Conservation (phyloP, 2,797 vertebrate genomes). For the Muscicapa striata region DNA sequence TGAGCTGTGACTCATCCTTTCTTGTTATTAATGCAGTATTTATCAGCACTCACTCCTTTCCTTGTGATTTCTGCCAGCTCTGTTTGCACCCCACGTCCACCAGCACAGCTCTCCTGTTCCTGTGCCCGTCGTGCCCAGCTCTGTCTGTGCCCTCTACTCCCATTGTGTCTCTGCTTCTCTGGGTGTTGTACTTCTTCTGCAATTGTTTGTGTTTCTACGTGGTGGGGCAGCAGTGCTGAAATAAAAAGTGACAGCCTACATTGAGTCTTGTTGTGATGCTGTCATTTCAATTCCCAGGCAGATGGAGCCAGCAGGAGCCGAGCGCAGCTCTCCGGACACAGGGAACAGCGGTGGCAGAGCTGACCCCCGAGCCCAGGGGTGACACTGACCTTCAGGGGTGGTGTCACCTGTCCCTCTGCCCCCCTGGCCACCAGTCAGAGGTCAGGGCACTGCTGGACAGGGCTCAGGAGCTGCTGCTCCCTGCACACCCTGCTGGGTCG, state of each 20-base stretch:
- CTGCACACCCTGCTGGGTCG: no score
- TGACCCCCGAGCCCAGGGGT: background rate
- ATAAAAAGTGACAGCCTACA: constrained; percentile 44
- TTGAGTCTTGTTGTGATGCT: background rate
- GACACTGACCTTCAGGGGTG: background rate
- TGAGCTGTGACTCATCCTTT: background rate
- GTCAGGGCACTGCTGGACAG: background rate
- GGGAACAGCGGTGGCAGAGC: background rate
- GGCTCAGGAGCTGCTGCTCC: background rate
- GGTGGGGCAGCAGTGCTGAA: constrained; percentile 17
- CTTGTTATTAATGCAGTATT: background rate
- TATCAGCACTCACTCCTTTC: background rate
- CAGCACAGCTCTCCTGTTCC: background rate
- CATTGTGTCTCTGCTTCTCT: background rate
- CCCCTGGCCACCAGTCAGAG: background rate
- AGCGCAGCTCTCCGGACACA: background rate
- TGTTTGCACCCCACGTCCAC: background rate
- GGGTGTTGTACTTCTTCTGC: background rate
- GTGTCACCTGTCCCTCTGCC: background rate
- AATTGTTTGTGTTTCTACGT: background rate
- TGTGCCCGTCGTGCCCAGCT: background rate
- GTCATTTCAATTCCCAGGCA: constrained; percentile 34
- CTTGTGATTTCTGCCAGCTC: background rate
- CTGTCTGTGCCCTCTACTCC: rapidly evolving
- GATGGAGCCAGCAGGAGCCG: constrained; percentile 3